A percentile compares a stretch with the other conserved stretches of the same genome.
These are phyloP conservation scores for Hyles vespertilio DNA, from an alignment of 1,140 invertebrate species.

Conservation along the genomic window DNA sequence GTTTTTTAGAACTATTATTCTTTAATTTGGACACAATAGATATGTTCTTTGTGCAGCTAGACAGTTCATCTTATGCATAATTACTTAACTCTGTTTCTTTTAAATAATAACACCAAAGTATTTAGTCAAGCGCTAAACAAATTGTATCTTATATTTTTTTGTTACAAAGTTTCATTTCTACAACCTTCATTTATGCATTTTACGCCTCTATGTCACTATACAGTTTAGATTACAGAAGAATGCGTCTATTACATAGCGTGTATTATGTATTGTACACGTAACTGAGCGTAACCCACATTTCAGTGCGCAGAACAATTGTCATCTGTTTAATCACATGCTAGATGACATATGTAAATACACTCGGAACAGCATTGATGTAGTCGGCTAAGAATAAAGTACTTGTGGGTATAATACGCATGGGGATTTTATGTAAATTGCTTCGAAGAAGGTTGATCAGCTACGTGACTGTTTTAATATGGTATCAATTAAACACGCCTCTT, in stretches of 20 bases:
- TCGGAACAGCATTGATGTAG: slow-evolving; percentile 8
- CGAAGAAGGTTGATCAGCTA: slow-evolving; percentile 37
- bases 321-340: slow-evolving; percentile 20
- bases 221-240: not conserved
- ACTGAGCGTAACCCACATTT: slow-evolving; percentile 23
- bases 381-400: not conserved
- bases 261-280: slow-evolving; percentile 19
- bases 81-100: too few relatives aligned
- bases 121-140: too few relatives aligned
- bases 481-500: slow-evolving; percentile 25
- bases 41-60: too few relatives aligned
- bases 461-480: slow-evolving; percentile 29
- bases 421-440: slow-evolving; percentile 32
- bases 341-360: slow-evolving; percentile 16
- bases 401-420: slow-evolving; percentile 12
- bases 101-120: too few relatives aligned
- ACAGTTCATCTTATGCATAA: too few relatives aligned
- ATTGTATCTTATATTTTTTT: too few relatives aligned
- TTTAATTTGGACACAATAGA: too few relatives aligned
- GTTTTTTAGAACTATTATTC: too few relatives aligned
- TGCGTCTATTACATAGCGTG: slow-evolving; percentile 4
- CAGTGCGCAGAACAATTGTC: slow-evolving; percentile 10
- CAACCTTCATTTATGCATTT: too few relatives aligned
- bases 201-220: too few relatives aligned
- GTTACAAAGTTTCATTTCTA: too few relatives aligned